A percentile compares a stretch with the other conserved stretches of the same genome.
Conservation (phyloP, 2,797 vertebrate species). For the Gallirallus australis region DNA sequence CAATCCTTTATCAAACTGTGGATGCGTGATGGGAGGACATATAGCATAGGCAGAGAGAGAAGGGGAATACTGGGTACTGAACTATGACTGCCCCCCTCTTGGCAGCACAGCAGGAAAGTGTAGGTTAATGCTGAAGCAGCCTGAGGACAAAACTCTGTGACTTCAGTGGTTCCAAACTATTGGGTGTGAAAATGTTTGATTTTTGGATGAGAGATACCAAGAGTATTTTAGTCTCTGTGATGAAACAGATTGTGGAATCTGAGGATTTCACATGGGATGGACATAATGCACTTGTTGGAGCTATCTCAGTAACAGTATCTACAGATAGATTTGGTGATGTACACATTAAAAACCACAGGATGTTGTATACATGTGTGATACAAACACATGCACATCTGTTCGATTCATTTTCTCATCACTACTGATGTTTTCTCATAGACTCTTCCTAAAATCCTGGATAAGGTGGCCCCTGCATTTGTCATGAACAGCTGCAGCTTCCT, state of each 20-base stretch:
- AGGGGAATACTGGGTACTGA: not conserved
- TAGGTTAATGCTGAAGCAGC: not conserved
- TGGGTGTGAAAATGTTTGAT: not conserved
- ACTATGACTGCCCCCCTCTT: not conserved
- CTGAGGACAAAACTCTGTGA: not conserved
- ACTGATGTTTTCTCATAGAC: slow-evolving; percentile 75
- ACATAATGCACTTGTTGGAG: not conserved
- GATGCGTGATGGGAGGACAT: not conserved
- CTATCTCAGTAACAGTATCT: not conserved
- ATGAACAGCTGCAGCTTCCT: slow-evolving; percentile 93
- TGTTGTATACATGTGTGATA: not conserved
- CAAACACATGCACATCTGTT: not conserved
- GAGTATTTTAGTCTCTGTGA: not conserved
- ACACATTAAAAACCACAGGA: not conserved
- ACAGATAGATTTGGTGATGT: not conserved
- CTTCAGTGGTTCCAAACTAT: not conserved
- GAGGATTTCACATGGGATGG: not conserved
- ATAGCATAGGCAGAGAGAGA: not conserved
- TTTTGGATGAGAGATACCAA: not conserved
- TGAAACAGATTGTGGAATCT: not conserved
- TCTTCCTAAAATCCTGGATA: slow-evolving; percentile 91
- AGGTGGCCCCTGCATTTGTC: slow-evolving; percentile 90
- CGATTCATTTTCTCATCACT: not conserved
- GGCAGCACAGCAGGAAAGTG: not conserved
- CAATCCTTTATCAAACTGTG: not conserved